Conservation (phyloP, 2,113 vertebrate genomes). For the Hyperoodon ampullatus region DNA sequence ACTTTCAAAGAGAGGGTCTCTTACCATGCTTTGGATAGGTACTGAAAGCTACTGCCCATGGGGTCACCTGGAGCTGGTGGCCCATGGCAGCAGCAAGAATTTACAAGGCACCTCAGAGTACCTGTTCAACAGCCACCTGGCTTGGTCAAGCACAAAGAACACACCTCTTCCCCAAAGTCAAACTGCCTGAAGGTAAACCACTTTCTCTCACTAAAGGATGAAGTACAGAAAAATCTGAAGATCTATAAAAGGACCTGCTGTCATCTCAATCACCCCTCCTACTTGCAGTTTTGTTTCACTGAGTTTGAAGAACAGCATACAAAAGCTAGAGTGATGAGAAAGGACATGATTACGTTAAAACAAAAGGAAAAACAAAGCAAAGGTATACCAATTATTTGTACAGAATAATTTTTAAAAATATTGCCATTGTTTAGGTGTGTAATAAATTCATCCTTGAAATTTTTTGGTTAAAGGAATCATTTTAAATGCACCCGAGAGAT, state of each 20-base stretch:
- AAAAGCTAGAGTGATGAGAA: not conserved
- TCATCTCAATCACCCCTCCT: not conserved
- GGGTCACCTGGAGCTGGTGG: not conserved
- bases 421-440: not conserved
- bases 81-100: not conserved
- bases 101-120: not conserved
- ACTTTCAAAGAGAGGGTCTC: not conserved
- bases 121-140: not conserved
- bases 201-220: not conserved
- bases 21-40: not conserved
- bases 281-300: conserved; percentile 7
- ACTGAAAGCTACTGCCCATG: not conserved
- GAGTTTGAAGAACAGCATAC: not conserved
- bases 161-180: not conserved
- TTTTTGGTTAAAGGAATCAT: not conserved
- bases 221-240: not conserved
- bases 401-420: not conserved
- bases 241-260: not conserved
- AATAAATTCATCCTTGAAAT: not conserved
- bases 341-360: not conserved
- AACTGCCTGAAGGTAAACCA: not conserved
- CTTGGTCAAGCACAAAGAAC: not conserved
- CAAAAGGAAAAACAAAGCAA: not conserved
- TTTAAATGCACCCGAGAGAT: not conserved
- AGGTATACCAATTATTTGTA: not conserved